Percentiles rank a stretch among this genome's conserved stretches.
phyloP scores from a whole-genome alignment of 1,140 invertebrate species.

The Scaptomyza montana region DNA sequence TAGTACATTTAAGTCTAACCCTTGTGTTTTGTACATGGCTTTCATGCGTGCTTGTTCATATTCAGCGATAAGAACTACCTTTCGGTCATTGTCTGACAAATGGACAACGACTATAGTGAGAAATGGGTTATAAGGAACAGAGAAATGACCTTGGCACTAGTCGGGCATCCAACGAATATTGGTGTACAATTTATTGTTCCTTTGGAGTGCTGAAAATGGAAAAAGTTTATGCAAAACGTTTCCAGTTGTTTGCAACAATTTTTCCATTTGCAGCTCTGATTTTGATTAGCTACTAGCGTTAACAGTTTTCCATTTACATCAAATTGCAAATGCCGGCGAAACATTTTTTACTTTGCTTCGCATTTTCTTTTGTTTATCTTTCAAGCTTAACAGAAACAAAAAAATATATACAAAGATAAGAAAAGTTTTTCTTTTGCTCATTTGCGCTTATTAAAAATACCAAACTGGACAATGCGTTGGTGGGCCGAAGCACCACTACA shows the following conservation, averaged over 20 bases:
- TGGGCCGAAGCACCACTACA: neutral
- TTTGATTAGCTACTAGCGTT: conserved; percentile 53
- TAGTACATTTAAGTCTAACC: neutral
- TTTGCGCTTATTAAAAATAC: conserved; percentile 75
- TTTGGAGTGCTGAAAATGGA: conserved; percentile 38
- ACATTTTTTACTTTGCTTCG: conserved; percentile 1
- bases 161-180: conserved; percentile 1
- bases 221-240: conserved; percentile 56
- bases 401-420: neutral
- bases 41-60: conserved; percentile 48
- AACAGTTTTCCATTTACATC: conserved; percentile 41
- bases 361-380: conserved; percentile 62
- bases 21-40: conserved; percentile 52
- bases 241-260: conserved; percentile 34
- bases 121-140: neutral
- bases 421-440: conserved; percentile 55
- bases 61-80: conserved; percentile 27
- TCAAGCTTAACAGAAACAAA: conserved; percentile 13
- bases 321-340: conserved; percentile 40
- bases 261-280: conserved; percentile 70
- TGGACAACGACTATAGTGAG: conserved; percentile 7
- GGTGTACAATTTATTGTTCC: conserved; percentile 29
- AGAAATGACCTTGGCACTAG: conserved; percentile 22
- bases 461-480: conserved; percentile 39
- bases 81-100: conserved; percentile 40